These are phyloP conservation scores for Teinopalpus imperialis DNA, from an alignment of 2,888 invertebrate genomes.

Conservation along the genomic window DNA sequence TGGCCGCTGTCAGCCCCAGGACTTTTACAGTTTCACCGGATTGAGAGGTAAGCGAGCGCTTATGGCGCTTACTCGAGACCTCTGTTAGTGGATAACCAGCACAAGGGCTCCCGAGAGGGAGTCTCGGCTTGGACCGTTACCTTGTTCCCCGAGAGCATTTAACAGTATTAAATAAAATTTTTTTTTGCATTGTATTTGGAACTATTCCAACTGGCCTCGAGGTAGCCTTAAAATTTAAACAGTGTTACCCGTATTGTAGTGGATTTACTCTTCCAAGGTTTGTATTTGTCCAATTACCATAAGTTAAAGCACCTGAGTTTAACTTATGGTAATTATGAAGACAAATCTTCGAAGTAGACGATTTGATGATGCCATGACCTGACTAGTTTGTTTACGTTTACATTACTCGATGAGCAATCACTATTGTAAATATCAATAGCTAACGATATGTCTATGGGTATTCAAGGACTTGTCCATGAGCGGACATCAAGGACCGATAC, in stretches of 20 bases:
- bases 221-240: neutral
- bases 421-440: neutral
- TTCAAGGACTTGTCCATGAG: neutral
- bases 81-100: too few relatives aligned
- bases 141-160: too few relatives aligned
- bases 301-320: too few relatives aligned
- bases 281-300: too few relatives aligned
- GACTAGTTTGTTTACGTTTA: slow-evolving; percentile 7
- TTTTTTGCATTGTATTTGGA: slow-evolving; percentile 4
- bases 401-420: slow-evolving; percentile 2
- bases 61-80: too few relatives aligned
- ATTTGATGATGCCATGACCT: slow-evolving; percentile 3
- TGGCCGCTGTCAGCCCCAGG: too few relatives aligned
- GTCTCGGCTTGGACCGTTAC: too few relatives aligned
- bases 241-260: slow-evolving; percentile 1
- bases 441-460: neutral
- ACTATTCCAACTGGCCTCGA: neutral
- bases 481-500: too few relatives aligned
- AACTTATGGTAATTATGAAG: slow-evolving; percentile 12
- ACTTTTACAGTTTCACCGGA: too few relatives aligned
- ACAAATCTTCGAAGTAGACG: slow-evolving; percentile 4
- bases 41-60: too few relatives aligned
- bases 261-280: slow-evolving; percentile 2
- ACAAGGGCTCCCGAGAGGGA: too few relatives aligned
- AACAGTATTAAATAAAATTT: too few relatives aligned